phyloP scores from a whole-genome alignment of 2,888 invertebrate genomes.

The Panzeria rudis region DNA sequence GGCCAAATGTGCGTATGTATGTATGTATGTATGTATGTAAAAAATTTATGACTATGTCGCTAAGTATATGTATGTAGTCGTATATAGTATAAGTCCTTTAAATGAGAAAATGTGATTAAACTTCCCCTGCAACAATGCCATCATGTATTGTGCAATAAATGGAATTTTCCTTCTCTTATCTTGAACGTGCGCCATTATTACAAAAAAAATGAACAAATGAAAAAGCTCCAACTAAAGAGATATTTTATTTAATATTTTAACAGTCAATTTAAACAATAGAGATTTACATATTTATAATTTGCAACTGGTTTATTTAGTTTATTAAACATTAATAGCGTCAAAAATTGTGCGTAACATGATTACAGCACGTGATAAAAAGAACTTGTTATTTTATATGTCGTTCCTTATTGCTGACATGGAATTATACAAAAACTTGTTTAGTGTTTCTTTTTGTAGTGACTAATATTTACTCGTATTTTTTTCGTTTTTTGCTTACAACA shows the following conservation, averaged over 20 bases:
- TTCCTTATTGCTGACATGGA: constrained; percentile 13
- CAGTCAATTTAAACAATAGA: constrained; percentile 4
- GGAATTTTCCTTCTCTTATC: constrained; percentile 41
- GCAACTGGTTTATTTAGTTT: constrained; percentile 18
- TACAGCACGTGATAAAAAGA: constrained; percentile 65
- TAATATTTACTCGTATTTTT: not conserved
- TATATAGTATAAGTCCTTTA: no score
- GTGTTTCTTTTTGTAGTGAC: not conserved
- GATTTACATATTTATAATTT: not conserved
- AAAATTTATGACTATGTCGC: no score
- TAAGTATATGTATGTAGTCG: not conserved
- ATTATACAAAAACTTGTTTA: constrained; percentile 8
- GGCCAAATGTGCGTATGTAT: not conserved
- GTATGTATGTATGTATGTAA: not conserved
- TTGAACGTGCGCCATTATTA: constrained; percentile 9
- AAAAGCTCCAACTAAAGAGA: not conserved
- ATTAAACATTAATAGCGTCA: not conserved
- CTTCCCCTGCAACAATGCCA: constrained; percentile 12
- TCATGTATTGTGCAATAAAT: not conserved
- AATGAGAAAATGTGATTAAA: not conserved
- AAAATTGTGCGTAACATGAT: constrained; percentile 42
- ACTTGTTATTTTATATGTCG: not conserved
- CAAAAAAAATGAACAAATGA: not conserved
- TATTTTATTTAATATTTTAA: constrained; percentile 16
- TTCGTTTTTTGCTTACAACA: not conserved